Evolutionary conservation across 1,140 invertebrate species (phyloP).

Genomic region (Triops cancriformis): DNA sequence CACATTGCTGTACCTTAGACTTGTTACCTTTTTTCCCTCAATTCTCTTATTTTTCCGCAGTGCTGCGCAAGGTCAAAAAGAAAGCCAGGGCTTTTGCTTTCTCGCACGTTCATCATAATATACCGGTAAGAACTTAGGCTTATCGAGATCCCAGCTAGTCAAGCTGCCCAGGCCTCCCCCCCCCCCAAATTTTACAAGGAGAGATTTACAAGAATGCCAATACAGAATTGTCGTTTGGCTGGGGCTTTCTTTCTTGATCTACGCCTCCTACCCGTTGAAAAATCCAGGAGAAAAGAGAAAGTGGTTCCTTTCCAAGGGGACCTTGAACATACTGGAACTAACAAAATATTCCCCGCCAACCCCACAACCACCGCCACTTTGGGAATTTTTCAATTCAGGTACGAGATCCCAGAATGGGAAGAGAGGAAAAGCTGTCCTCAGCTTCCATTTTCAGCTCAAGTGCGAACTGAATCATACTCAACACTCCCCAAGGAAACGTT

Average conservation of each 20-base stretch:
- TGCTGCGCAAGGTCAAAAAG: background rate
- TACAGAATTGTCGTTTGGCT: background rate
- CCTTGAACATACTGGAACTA: background rate
- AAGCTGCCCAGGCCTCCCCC: too few relatives aligned
- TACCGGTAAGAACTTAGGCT: background rate
- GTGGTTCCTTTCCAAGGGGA: constrained; percentile 5
- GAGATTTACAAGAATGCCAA: background rate
- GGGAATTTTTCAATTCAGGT: background rate
- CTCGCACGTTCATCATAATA: background rate
- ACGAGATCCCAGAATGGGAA: background rate
- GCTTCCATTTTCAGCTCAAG: too few relatives aligned
- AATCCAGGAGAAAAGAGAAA: background rate
- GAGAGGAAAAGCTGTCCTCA: too few relatives aligned
- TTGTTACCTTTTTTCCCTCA: background rate
- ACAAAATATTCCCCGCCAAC: background rate
- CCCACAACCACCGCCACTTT: too few relatives aligned
- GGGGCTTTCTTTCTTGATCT: background rate
- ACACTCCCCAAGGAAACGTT: too few relatives aligned
- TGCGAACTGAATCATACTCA: too few relatives aligned
- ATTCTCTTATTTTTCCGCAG: background rate
- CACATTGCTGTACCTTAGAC: background rate
- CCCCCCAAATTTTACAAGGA: too few relatives aligned
- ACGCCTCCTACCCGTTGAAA: background rate
- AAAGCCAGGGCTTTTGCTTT: background rate
- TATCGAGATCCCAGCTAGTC: background rate